Conservation (phyloP, 2,888 invertebrate genomes). For the Emmelina monodactyla region DNA sequence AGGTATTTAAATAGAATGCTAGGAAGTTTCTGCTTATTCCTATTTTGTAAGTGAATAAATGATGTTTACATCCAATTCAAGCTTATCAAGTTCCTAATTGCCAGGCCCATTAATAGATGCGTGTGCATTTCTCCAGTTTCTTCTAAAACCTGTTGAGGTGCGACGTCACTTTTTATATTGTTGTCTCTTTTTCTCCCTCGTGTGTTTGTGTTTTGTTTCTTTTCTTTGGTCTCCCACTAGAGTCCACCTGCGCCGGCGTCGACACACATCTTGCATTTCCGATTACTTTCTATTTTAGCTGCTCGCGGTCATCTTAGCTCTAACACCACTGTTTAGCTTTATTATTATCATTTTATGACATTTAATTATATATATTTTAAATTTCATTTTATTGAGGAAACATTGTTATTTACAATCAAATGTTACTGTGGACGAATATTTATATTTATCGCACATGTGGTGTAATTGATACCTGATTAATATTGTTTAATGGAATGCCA, state of each 20-base stretch:
- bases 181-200: conserved; percentile 45
- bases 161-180: conserved; percentile 31
- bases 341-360: too few species aligned
- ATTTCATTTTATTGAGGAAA: too few species aligned
- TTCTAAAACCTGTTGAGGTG: conserved; percentile 36
- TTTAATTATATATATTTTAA: too few species aligned
- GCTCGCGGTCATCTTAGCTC: conserved; percentile 32
- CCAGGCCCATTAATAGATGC: conserved; percentile 33
- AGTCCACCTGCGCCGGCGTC: conserved; percentile 52
- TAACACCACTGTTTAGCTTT: too few species aligned
- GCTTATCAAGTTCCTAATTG: conserved; percentile 35
- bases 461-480: too few species aligned
- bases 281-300: conserved; percentile 64
- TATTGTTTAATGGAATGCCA: too few species aligned
- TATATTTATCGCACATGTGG: too few species aligned
- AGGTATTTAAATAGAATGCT: conserved; percentile 3
- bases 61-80: conserved; percentile 14
- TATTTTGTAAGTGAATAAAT: too few species aligned
- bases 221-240: conserved; percentile 27
- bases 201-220: conserved; percentile 29
- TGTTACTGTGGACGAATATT: too few species aligned
- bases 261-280: conserved; percentile 55
- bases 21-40: too few species aligned
- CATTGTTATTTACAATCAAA: too few species aligned
- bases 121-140: conserved; percentile 20